phyloP scores from a whole-genome alignment of 2,113 vertebrate genomes.

The Hyaena hyaena region DNA sequence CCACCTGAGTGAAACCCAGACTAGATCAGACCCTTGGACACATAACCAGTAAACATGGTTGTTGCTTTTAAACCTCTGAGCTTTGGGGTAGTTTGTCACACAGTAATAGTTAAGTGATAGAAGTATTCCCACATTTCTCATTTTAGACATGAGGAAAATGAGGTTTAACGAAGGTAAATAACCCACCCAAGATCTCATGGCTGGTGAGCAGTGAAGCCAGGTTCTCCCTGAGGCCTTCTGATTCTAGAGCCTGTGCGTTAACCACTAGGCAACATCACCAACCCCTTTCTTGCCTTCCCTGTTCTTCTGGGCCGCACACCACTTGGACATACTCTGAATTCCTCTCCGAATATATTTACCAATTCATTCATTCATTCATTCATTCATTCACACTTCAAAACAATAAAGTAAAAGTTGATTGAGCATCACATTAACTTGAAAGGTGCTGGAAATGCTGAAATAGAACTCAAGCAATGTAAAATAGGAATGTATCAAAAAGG shows the following conservation, averaged over 20 bases:
- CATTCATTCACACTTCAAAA: slow-evolving; percentile 3
- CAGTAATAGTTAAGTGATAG: neutral
- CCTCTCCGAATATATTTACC: neutral
- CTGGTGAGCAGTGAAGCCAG: neutral
- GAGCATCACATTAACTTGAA: neutral
- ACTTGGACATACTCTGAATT: neutral
- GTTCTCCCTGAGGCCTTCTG: neutral
- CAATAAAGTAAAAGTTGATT: slow-evolving; percentile 9
- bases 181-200: neutral
- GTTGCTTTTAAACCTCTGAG: neutral
- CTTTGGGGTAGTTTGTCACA: neutral
- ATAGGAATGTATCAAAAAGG: neutral
- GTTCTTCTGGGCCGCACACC: neutral
- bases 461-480: neutral
- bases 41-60: neutral
- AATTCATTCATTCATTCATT: neutral
- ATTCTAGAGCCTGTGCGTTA: neutral
- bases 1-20: neutral
- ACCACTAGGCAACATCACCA: neutral
- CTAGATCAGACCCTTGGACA: neutral
- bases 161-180: neutral
- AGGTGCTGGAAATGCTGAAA: neutral
- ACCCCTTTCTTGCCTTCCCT: neutral
- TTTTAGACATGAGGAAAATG: neutral
- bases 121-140: neutral